A percentile compares a stretch with the other conserved stretches of the same genome.
Evolutionary conservation across 2,888 invertebrate species (phyloP).

Genomic region (Leucozona laternaria): DNA sequence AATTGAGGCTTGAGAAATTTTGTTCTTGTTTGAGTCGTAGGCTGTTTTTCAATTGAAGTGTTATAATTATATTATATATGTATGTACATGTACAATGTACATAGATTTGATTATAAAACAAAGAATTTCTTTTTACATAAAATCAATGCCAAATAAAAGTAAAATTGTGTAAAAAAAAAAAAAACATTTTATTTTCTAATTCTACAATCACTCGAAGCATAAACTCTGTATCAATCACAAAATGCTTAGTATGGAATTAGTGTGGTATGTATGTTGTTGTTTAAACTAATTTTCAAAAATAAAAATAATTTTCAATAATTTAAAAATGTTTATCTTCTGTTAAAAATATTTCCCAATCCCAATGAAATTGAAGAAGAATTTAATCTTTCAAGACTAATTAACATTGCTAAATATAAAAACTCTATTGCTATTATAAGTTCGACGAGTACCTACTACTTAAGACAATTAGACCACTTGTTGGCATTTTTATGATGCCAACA

Average conservation of each 20-base stretch:
- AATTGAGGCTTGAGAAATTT: slow-evolving; percentile 4
- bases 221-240: too few species aligned
- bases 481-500: slow-evolving; percentile 40
- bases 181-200: too few species aligned
- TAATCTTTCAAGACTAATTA: slow-evolving; percentile 6
- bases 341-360: neutral
- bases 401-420: slow-evolving; percentile 26
- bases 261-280: neutral
- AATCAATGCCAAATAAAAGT: too few species aligned
- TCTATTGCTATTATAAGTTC: slow-evolving; percentile 4
- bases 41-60: neutral
- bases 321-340: neutral
- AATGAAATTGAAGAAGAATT: neutral
- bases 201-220: too few species aligned
- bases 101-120: too few species aligned
- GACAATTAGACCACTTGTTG: slow-evolving; percentile 29
- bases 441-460: slow-evolving; percentile 23
- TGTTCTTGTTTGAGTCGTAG: neutral
- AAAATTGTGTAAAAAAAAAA: too few species aligned
- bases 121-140: too few species aligned
- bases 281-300: neutral
- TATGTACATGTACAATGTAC: too few species aligned
- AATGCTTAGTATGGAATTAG: too few species aligned
- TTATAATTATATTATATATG: too few species aligned
- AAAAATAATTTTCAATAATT: neutral